Evolutionary conservation across 2,797 vertebrate genomes (phyloP).

Genomic region (Nyctibius grandis): DNA sequence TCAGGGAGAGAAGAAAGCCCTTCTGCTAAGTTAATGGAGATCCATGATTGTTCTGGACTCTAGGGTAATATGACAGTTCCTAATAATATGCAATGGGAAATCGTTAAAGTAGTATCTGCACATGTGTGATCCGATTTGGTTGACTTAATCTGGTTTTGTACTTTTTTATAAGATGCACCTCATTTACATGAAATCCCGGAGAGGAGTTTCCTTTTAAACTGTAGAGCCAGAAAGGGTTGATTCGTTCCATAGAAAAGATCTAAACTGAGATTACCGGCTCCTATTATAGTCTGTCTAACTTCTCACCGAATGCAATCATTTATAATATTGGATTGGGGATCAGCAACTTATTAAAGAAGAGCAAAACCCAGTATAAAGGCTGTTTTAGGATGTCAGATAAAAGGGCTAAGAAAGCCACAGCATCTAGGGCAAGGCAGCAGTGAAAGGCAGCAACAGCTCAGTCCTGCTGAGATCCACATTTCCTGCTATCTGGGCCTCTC

Average conservation of each 20-base stretch:
- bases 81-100: constrained; percentile 11
- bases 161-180: background rate
- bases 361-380: background rate
- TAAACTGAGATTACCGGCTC: background rate
- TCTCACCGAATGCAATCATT: background rate
- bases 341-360: background rate
- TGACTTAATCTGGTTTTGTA: background rate
- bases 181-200: background rate
- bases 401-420: background rate
- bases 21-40: constrained; percentile 38
- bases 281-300: background rate
- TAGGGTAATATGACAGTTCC: constrained; percentile 1
- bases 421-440: background rate
- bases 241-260: background rate
- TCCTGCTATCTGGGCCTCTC: background rate
- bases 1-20: constrained; percentile 19
- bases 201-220: background rate
- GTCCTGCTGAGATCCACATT: background rate
- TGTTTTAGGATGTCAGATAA: background rate
- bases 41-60: constrained; percentile 19
- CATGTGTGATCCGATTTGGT: background rate
- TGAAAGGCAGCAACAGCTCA: background rate
- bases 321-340: background rate
- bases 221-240: background rate
- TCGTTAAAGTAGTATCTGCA: background rate